A percentile compares a stretch with the other conserved stretches of the same genome.
Conservation (phyloP, 2,888 invertebrate genomes). For the Parapristionchus giblindavisi region DNA sequence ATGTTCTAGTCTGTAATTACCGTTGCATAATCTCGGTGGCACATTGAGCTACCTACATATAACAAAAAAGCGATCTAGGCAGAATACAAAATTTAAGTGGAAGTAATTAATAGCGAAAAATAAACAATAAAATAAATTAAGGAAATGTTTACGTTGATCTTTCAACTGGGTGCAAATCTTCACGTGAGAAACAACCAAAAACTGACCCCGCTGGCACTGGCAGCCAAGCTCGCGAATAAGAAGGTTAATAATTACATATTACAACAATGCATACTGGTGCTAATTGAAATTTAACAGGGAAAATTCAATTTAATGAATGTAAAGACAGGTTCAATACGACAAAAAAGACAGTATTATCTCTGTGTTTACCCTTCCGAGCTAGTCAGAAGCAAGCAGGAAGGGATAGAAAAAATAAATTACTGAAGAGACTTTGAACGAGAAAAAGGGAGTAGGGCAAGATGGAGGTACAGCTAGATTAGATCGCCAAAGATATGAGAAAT, state of each 20-base stretch:
- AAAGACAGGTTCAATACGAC: too few relatives aligned
- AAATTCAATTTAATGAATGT: neutral
- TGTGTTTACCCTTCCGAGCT: too few relatives aligned
- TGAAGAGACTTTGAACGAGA: too few relatives aligned
- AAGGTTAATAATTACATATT: slow-evolving; percentile 46
- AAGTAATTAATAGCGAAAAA: neutral
- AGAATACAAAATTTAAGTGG: neutral
- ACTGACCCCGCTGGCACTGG: slow-evolving; percentile 88
- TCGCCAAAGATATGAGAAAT: too few relatives aligned
- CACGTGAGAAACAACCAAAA: slow-evolving; percentile 85
- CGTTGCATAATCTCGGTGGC: neutral
- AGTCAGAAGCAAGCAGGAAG: too few relatives aligned
- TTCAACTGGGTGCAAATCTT: slow-evolving; percentile 88
- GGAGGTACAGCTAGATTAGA: too few relatives aligned
- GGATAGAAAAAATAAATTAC: too few relatives aligned
- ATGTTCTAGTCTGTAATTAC: too few relatives aligned
- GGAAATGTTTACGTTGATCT: slow-evolving; percentile 89
- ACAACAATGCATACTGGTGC: too few relatives aligned
- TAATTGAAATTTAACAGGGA: neutral
- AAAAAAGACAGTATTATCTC: too few relatives aligned
- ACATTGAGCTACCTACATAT: too few relatives aligned
- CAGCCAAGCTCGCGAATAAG: slow-evolving; percentile 62
- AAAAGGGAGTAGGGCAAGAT: too few relatives aligned
- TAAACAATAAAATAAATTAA: slow-evolving; percentile 16
- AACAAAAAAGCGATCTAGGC: neutral